phyloP scores from a whole-genome alignment of 2,113 vertebrate genomes.

The Dipodomys stephensi region DNA sequence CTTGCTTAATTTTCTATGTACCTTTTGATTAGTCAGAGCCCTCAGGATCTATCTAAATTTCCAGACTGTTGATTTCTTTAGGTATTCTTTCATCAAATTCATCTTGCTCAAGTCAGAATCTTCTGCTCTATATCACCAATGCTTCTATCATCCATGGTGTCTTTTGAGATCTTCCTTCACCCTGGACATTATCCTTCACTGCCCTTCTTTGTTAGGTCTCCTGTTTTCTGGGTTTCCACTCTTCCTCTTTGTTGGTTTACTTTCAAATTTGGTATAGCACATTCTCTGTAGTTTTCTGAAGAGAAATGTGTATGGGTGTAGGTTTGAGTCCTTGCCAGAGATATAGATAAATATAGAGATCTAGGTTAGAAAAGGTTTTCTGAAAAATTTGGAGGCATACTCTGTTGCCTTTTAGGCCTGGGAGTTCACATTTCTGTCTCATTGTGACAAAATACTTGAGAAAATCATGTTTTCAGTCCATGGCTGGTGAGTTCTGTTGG shows the following conservation, averaged over 20 bases:
- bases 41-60: not conserved
- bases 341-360: not conserved
- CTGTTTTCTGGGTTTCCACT: not conserved
- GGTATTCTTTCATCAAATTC: not conserved
- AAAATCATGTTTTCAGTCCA: not conserved
- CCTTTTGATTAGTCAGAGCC: not conserved
- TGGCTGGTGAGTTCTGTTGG: too few species aligned
- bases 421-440: not conserved
- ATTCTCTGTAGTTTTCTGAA: not conserved
- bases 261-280: not conserved
- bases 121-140: not conserved
- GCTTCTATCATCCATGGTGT: not conserved
- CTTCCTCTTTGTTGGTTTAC: not conserved
- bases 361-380: not conserved
- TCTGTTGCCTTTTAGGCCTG: not conserved
- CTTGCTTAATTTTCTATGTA: too few species aligned
- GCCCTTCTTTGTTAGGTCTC: not conserved
- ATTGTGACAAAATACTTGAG: not conserved
- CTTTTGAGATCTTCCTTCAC: not conserved
- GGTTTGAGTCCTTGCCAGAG: not conserved
- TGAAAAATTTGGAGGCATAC: not conserved
- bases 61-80: not conserved
- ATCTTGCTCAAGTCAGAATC: conserved; percentile 9
- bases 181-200: not conserved
- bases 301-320: not conserved